Conservation (phyloP, 2,113 vertebrate genomes). For the Turdus rufiventris region DNA sequence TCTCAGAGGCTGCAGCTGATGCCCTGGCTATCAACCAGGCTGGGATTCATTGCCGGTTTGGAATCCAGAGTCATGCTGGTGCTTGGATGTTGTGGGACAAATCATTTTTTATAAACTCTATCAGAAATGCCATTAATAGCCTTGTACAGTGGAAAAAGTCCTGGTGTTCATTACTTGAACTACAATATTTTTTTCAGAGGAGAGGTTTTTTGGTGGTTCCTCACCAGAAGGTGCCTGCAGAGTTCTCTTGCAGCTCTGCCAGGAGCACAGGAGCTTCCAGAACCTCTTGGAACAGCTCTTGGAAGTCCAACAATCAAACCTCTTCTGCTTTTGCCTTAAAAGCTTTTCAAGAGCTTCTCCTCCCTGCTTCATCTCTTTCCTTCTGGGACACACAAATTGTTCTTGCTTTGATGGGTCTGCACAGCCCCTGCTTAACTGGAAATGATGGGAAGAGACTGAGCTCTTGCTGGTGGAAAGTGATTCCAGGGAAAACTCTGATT, state of each 20-base stretch:
- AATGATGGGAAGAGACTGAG: not conserved
- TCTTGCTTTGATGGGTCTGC: not conserved
- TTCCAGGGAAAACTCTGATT: not conserved
- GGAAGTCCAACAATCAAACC: not conserved
- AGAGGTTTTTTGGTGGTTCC: not conserved
- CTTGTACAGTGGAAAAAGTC: fast-evolving
- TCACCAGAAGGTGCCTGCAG: not conserved
- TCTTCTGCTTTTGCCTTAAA: not conserved
- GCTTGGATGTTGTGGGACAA: not conserved
- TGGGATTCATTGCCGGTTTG: not conserved
- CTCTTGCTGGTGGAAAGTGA: not conserved
- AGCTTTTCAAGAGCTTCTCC: not conserved
- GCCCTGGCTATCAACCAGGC: not conserved
- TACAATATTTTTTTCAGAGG: fast-evolving
- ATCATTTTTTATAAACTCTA: not conserved
- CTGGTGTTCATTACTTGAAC: not conserved
- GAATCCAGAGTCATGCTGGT: not conserved
- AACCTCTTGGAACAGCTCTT: not conserved
- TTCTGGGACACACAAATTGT: not conserved
- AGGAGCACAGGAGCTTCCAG: not conserved
- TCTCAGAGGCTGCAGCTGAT: not conserved
- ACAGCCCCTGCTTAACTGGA: not conserved
- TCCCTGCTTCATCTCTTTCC: not conserved
- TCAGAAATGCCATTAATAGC: not conserved
- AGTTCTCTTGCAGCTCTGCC: not conserved